Conservation (phyloP, 2,888 invertebrate species). For the Carterocephalus palaemon region DNA sequence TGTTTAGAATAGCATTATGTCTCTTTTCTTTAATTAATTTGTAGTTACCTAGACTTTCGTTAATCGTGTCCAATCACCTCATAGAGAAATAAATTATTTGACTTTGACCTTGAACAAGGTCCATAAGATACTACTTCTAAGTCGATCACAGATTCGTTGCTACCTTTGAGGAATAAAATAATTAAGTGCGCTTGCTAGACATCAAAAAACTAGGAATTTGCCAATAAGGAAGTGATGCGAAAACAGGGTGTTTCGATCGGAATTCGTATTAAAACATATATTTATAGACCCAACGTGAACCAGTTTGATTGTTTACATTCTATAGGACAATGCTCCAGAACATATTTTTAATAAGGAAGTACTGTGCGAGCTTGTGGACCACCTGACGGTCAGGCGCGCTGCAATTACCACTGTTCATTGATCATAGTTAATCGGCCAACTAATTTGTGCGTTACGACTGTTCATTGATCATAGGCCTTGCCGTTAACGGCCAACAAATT, state of each 20-base stretch:
- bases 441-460: too few relatives aligned
- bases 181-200: slow-evolving; percentile 3
- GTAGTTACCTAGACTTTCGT: too few relatives aligned
- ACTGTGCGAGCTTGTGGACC: background rate
- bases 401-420: background rate
- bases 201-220: slow-evolving; percentile 12
- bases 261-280: slow-evolving; percentile 13
- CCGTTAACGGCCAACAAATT: too few relatives aligned
- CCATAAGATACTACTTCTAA: too few relatives aligned
- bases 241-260: slow-evolving; percentile 9
- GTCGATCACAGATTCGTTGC: too few relatives aligned
- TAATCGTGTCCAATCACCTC: too few relatives aligned
- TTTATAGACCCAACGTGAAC: slow-evolving; percentile 16
- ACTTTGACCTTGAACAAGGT: too few relatives aligned
- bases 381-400: background rate
- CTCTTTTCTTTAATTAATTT: too few relatives aligned
- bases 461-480: too few relatives aligned
- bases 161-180: background rate
- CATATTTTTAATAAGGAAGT: slow-evolving; percentile 10
- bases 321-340: slow-evolving; percentile 11
- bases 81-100: too few relatives aligned
- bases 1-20: too few relatives aligned
- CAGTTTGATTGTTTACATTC: slow-evolving; percentile 21
- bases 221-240: slow-evolving; percentile 15
- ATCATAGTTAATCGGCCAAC: background rate